A percentile compares a stretch with the other conserved stretches of the same genome.
Evolutionary conservation across 2,888 invertebrate species (phyloP).

Genomic region (Cheilosia variabilis): DNA sequence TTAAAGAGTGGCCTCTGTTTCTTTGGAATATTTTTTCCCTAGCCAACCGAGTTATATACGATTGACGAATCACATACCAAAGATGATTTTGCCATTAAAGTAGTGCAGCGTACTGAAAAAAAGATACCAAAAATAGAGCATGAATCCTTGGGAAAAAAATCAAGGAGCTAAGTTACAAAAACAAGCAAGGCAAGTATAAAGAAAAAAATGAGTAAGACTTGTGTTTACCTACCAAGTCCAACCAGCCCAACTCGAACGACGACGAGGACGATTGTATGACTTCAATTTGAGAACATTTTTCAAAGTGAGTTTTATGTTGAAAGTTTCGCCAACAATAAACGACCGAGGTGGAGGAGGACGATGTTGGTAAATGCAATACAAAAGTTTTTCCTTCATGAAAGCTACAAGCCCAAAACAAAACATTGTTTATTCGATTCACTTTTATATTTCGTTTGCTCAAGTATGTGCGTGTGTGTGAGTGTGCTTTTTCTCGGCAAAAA

Average conservation of each 20-base stretch:
- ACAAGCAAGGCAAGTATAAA: conserved; percentile 23
- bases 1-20: too few relatives aligned
- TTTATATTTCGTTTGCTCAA: conserved; percentile 45
- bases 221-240: conserved; percentile 30
- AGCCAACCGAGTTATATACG: too few relatives aligned
- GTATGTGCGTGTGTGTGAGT: conserved; percentile 7
- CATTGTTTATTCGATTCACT: conserved; percentile 68
- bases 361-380: conserved; percentile 68
- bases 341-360: conserved; percentile 47
- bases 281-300: conserved; percentile 58
- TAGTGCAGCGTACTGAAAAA: neutral
- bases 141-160: conserved; percentile 1
- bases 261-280: conserved; percentile 34
- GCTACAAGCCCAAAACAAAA: conserved; percentile 70
- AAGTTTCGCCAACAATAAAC: conserved; percentile 71
- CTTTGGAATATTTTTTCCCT: too few relatives aligned
- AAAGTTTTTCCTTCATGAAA: conserved; percentile 67
- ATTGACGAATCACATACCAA: too few relatives aligned
- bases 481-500: conserved; percentile 49
- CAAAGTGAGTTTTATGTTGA: conserved; percentile 71
- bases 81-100: too few relatives aligned
- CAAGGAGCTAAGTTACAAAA: conserved; percentile 48
- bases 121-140: neutral
- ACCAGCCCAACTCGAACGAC: conserved; percentile 17
- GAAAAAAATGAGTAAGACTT: conserved; percentile 50